Base-by-base conservation (phyloP, 2,888 invertebrate genomes). In the Oscheius myriophilus region DNA sequence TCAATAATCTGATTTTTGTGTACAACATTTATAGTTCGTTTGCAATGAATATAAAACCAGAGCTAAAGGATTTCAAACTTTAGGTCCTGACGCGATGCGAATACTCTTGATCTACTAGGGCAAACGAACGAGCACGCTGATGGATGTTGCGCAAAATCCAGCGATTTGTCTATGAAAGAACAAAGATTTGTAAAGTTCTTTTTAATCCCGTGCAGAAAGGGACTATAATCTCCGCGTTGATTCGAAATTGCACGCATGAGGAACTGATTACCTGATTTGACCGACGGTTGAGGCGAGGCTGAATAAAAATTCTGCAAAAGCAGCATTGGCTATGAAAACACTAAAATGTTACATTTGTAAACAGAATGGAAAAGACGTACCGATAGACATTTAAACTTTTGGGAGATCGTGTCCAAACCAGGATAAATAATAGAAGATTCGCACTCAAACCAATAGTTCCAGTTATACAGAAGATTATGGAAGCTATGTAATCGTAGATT, bases 241-340 rank as follows among this genome's bases (percentile, higher is more conserved):
- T 6, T 9, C 9, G 9, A 33, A 33, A 33, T 33, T 3, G 33
- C 53, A 18, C 25, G 53, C 26, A 6, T n/a, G 12, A 14, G n/a
- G 33, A 54, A 54, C 16, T 49, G 18, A 18, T 7, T 43, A 75
- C 77, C 77, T 67, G n/a, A 76, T 76, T 58, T 79, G 79, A 12
- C 72, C 73, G 43, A 75, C n/a, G 0, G 75, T 72, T 21, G 68
- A 67, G 4, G 76, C 70, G 33, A 75, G 23, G 0, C 73, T 58
- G 53, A 73, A 79, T 9, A 73, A 69, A 21, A 79, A 26, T 45
- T 79, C 79, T 0, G 74, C 70, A 16, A 79, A 43, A 0, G 74
- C 72, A 7, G 68, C 71, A 65, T 79, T 79, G 41, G 71, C 59
- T 21, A 79, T 55, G 41, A 79, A 76, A 39, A 79, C 73, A 26